Conservation (phyloP, 2,113 vertebrate species). For the Rynchops niger region DNA sequence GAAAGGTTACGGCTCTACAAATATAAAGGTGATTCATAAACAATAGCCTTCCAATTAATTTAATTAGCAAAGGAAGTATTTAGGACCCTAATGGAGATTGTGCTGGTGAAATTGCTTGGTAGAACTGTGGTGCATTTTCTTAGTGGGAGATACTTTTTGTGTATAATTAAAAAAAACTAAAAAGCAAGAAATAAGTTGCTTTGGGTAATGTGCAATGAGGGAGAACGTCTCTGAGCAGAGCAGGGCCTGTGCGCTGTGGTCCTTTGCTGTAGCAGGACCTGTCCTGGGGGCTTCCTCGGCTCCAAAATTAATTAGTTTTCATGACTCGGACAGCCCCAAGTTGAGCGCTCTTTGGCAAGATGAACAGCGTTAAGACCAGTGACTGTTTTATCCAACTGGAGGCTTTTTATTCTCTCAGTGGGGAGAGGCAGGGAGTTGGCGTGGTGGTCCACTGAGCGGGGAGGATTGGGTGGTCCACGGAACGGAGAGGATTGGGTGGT, state of each 20-base stretch:
- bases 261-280: not conserved
- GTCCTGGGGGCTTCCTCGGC: not conserved
- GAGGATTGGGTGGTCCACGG: too few species aligned
- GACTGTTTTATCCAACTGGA: not conserved
- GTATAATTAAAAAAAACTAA: slow-evolving; percentile 78
- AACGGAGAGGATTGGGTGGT: not conserved
- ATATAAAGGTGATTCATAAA: slow-evolving; percentile 83
- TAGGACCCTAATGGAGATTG: slow-evolving; percentile 95
- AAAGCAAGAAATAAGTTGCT: slow-evolving; percentile 77
- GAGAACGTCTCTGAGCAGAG: not conserved
- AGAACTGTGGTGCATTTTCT: slow-evolving; percentile 79
- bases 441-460: too few species aligned
- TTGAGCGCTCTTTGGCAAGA: not conserved
- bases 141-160: slow-evolving; percentile 75
- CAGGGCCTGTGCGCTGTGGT: not conserved
- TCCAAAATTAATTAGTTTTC: not conserved
- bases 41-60: slow-evolving; percentile 91
- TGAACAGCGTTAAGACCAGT: rapidly evolving
- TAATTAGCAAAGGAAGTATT: slow-evolving; percentile 96
- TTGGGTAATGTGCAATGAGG: slow-evolving; percentile 56
- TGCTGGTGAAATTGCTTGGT: slow-evolving; percentile 86
- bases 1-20: slow-evolving; percentile 77
- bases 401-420: rapidly evolving
- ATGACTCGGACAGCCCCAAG: not conserved
- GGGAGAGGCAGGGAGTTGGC: not conserved